Evolutionary conservation across 2,797 vertebrate species (phyloP), one percentile per base, ranked within the genome.

Genomic region (Neosalanx taihuensis): DNA sequence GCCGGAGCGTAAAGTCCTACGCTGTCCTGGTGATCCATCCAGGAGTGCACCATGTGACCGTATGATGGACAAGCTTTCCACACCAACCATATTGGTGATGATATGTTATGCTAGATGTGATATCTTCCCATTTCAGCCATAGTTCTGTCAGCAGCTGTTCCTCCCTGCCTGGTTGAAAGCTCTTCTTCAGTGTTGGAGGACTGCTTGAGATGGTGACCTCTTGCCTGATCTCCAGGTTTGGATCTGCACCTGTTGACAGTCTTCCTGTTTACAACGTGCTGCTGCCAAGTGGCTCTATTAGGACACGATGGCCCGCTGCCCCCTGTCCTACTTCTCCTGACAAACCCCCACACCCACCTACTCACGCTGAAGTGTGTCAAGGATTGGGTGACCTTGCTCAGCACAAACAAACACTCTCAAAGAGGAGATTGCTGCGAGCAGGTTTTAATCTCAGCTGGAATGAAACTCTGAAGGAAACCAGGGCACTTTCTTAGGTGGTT

Each of bases 311-410:
- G 49, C 70, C 29, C 6, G 7, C 10, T 73, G 83, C 89, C 76
- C 86, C 75, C 67, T 82, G 81, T 70, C 73, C 79, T 6, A 75
- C 67, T 83, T 82, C 63, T 76, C 75, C 51, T 64, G 9, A 41
- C 17, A 56, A n/a, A 73, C 53, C 63, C 69, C 58, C 3, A 29
- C 49, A 29, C 49, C 41, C 5, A 68, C 58, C 13, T 15, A 67
- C 35, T 67, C 9, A 3, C 66, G 31, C 69, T 46, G 9, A 78
- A 85, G 72, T 73, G 69, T 81, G 81, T 83, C 81, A 73, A 70
- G 75, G 78, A 76, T 87, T 17, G 4, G 71, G 56, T 80, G 79
- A 83, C 78, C 67, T 76, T 78, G 66, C 13, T 33, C 4, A 70
- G 18, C 72, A 35, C 15, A 72, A 29, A 58, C 63, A 37, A 26